Conservation (phyloP, 2,888 invertebrate species). For the Mythimna pallens region DNA sequence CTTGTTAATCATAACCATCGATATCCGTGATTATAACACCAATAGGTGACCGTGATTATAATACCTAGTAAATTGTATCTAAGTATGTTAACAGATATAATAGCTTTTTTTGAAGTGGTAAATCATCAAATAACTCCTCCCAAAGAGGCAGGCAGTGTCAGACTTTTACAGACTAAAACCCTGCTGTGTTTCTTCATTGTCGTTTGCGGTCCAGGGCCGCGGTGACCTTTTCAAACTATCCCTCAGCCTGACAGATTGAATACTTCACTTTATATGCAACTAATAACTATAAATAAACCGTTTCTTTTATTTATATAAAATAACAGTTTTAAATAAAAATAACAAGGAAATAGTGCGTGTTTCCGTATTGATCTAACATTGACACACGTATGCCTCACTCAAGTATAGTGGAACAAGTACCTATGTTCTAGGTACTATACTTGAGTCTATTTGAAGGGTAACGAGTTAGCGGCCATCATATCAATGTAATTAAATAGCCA, state of each 20-base stretch:
- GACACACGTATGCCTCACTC: background rate
- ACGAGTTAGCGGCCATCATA: conserved; percentile 29
- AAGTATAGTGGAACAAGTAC: too few species aligned
- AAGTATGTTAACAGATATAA: background rate
- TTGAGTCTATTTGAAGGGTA: conserved; percentile 45
- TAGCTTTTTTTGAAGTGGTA: too few species aligned
- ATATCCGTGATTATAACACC: too few species aligned
- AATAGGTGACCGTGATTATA: too few species aligned
- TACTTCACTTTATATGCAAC: background rate
- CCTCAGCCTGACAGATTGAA: too few species aligned
- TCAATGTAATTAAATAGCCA: conserved; percentile 21
- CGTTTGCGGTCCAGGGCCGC: too few species aligned
- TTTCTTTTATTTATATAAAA: background rate
- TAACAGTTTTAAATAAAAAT: conserved; percentile 1
- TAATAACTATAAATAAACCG: background rate
- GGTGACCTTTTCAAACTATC: too few species aligned
- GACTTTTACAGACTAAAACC: too few species aligned
- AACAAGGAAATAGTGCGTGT: conserved; percentile 36
- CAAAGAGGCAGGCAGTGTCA: too few species aligned
- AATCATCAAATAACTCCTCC: too few species aligned
- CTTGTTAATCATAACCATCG: background rate
- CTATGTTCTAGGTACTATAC: conserved; percentile 4
- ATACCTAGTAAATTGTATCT: background rate
- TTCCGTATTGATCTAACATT: conserved; percentile 47
- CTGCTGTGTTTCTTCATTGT: too few species aligned